Percentiles rank a stretch among this genome's conserved stretches.
Conservation (phyloP, 2,113 vertebrate species). For the Peromyscus polionotus region DNA sequence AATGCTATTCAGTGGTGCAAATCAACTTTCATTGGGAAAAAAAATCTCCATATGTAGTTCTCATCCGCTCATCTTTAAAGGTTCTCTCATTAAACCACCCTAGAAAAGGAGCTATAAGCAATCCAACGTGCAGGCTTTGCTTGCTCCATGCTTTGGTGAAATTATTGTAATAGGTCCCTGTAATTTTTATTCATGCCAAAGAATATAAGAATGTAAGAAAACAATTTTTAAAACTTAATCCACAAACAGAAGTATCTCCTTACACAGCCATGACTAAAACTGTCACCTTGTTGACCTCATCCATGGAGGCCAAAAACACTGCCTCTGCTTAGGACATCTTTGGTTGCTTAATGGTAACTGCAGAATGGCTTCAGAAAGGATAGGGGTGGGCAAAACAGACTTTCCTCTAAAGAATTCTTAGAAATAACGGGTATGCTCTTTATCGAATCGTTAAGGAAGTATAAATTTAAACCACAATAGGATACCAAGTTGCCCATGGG, state of each 20-base stretch:
- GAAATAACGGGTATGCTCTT: not conserved
- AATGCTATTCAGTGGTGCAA: slow-evolving; percentile 58
- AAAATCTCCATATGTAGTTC: not conserved
- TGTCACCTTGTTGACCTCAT: not conserved
- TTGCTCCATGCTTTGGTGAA: not conserved
- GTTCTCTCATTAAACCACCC: slow-evolving; percentile 6
- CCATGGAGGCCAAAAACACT: not conserved
- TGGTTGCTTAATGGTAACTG: not conserved
- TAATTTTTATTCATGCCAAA: slow-evolving; percentile 4
- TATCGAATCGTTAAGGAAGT: not conserved
- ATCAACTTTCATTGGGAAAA: slow-evolving; percentile 47
- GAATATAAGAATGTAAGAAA: not conserved
- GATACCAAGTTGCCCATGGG: not conserved
- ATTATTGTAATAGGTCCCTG: not conserved
- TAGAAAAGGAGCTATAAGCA: not conserved
- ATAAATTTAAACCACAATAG: not conserved
- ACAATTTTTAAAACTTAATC: not conserved
- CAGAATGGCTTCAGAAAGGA: not conserved
- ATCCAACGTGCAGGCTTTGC: not conserved
- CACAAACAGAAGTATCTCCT: not conserved
- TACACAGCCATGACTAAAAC: not conserved
- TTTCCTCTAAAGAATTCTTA: not conserved
- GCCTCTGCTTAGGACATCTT: not conserved
- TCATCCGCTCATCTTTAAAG: slow-evolving; percentile 28
- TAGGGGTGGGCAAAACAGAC: not conserved